A percentile compares a stretch with the other conserved stretches of the same genome.
Evolutionary conservation across 2,888 invertebrate genomes (phyloP).

Genomic region (Eupithecia centaureata): DNA sequence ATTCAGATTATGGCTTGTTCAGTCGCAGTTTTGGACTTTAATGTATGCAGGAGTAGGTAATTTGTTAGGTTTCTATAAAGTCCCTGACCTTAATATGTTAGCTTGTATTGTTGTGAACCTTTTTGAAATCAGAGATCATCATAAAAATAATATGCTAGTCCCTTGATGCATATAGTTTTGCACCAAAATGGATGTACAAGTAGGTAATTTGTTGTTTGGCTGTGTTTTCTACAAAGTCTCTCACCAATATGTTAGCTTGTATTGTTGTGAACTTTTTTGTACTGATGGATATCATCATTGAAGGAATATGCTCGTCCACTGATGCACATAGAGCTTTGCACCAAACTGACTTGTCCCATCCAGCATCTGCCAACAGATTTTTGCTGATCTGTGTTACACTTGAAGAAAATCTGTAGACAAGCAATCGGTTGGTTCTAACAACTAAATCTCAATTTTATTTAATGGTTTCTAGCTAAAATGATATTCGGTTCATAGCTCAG

Average conservation of each 20-base stretch:
- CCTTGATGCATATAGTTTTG: neutral
- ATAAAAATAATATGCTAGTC: neutral
- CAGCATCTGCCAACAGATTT: neutral
- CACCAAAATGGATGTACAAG: too few relatives aligned
- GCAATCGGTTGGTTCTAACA: neutral
- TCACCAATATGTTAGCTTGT: neutral
- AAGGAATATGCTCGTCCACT: neutral
- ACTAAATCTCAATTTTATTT: neutral
- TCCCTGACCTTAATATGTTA: neutral
- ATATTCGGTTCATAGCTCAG: too few relatives aligned
- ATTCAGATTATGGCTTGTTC: constrained; percentile 22
- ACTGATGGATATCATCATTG: neutral
- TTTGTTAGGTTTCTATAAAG: neutral
- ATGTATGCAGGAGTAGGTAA: too few relatives aligned
- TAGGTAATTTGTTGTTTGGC: neutral
- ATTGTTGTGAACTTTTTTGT: neutral
- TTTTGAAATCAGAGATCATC: neutral
- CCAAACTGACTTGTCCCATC: neutral
- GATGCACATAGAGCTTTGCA: neutral
- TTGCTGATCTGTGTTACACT: neutral
- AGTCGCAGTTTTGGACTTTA: constrained; percentile 11
- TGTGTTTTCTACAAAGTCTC: neutral
- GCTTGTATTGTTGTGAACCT: neutral
- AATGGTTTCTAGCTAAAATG: neutral
- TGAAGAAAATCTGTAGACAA: neutral